Percentiles rank a stretch among this genome's conserved stretches.
These are phyloP conservation scores for Bactericera cockerelli DNA, from an alignment of 1,140 invertebrate genomes.

Conservation along the genomic window DNA sequence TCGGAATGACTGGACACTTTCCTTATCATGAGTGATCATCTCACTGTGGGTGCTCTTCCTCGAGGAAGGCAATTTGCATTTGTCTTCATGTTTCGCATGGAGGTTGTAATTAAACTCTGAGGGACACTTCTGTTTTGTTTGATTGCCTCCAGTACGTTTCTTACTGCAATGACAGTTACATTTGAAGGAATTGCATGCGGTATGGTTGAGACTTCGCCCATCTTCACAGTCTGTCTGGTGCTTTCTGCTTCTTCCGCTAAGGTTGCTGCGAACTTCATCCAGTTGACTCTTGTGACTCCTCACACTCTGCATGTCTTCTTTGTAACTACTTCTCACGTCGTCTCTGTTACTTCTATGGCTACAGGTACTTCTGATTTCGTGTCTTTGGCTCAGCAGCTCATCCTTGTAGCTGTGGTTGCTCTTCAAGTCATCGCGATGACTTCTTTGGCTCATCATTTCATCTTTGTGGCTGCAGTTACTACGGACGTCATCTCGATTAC, in stretches of 20 bases:
- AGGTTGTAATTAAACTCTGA: not conserved
- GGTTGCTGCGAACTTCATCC: not conserved
- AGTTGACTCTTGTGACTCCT: not conserved
- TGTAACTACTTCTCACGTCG: not conserved
- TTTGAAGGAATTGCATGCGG: not conserved
- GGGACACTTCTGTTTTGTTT: not conserved
- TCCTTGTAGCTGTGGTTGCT: not conserved
- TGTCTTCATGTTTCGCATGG: not conserved
- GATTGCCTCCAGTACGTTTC: not conserved
- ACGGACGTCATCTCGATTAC: not conserved
- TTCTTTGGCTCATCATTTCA: too few species aligned
- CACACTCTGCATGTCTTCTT: not conserved
- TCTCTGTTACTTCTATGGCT: not conserved
- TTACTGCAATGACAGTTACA: not conserved
- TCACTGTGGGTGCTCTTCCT: slow-evolving; percentile 1
- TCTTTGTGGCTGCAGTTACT: not conserved
- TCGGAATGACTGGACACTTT: not conserved
- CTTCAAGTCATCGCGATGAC: not conserved
- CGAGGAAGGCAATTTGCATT: not conserved
- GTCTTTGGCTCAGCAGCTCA: not conserved
- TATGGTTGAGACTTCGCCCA: not conserved
- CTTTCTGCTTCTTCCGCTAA: not conserved
- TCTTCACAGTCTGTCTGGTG: not conserved
- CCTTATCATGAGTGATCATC: not conserved
- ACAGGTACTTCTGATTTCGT: not conserved